phyloP scores from a whole-genome alignment of 2,113 vertebrate genomes.

The Campylomormyrus tamandua region DNA sequence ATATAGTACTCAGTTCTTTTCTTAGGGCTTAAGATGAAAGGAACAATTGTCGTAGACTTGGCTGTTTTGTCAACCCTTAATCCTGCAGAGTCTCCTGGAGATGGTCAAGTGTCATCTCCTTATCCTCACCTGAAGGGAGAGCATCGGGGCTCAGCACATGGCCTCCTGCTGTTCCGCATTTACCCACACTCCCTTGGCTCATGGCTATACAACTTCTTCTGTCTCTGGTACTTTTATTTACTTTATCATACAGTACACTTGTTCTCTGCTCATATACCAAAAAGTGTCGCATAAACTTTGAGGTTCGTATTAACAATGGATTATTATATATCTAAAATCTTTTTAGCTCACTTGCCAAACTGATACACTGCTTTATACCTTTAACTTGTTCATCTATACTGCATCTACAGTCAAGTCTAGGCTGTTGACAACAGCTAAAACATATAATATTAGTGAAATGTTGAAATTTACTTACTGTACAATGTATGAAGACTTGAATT shows the following conservation, averaged over 20 bases:
- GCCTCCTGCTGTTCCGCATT: neutral
- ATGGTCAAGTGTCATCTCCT: neutral
- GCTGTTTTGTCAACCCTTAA: slow-evolving; percentile 4
- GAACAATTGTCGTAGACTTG: slow-evolving; percentile 14
- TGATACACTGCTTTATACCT: neutral
- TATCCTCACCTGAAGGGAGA: neutral
- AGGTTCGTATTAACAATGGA: neutral
- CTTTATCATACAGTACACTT: neutral
- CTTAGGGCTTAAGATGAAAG: slow-evolving; percentile 14
- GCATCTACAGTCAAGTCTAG: neutral
- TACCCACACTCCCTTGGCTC: neutral
- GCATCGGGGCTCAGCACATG: neutral
- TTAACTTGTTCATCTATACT: neutral
- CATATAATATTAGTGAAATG: neutral
- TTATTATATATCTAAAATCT: neutral
- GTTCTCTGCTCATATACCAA: neutral
- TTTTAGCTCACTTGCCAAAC: neutral
- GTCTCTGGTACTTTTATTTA: neutral
- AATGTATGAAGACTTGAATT: neutral
- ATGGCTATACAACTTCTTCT: neutral
- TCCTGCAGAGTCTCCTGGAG: neutral
- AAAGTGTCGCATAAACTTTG: too few relatives aligned
- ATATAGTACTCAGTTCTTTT: slow-evolving; percentile 6
- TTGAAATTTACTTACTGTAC: neutral
- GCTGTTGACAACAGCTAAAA: neutral